Base-by-base conservation (phyloP, 1,140 invertebrate genomes). In the Apis dorsata region DNA sequence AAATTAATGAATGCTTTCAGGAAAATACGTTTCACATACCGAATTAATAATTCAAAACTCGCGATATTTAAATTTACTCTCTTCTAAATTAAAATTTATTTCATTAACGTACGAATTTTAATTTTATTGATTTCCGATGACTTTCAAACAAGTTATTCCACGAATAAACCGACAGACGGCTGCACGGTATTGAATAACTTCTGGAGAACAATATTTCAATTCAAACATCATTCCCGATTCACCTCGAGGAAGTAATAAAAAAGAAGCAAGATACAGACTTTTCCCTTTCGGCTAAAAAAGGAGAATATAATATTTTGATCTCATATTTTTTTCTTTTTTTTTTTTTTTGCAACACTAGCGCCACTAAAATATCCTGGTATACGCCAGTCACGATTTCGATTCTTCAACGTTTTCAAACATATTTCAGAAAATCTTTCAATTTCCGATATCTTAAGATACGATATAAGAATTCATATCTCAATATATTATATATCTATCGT, bases 101-200 rank as follows among this genome's bases (percentile, higher is more conserved):
- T 55, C 49, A 19, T 28, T 34, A 12, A 66, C 28, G 49, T 21
- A 53, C 21, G 19, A 77, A 66, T 65, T 77, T 63, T 21, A 65
- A 55, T 77, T n/a, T 51, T 1, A 53, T 55, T 51, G 24, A 53
- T n/a, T 9, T 0, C n/a, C 62, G 44, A 21, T 9, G 24, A 65
- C 19, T 66, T 44, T n/a, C 75, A 28, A 66, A 55, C 74, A 53
- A 55, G 49, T 63, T 77, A 55, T 77, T n/a, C 44, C 62, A 2
- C 17, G 5, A n/a, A 77, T 65, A 19, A 49, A 53, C 28, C 24
- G 49, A 11, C 24, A 63, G 24, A 51, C 34, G 34, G 21, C 55
- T 63, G n/a, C 51, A 44, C 21, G 24, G 53, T 78, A 69, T 78
- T 21, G 76, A 69, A 57, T 69, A 78, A 77, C 74, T 76, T 65